Percentiles rank a stretch among this genome's conserved stretches.
phyloP scores from a whole-genome alignment of 2,797 vertebrate genomes.

The Myotis myotis region DNA sequence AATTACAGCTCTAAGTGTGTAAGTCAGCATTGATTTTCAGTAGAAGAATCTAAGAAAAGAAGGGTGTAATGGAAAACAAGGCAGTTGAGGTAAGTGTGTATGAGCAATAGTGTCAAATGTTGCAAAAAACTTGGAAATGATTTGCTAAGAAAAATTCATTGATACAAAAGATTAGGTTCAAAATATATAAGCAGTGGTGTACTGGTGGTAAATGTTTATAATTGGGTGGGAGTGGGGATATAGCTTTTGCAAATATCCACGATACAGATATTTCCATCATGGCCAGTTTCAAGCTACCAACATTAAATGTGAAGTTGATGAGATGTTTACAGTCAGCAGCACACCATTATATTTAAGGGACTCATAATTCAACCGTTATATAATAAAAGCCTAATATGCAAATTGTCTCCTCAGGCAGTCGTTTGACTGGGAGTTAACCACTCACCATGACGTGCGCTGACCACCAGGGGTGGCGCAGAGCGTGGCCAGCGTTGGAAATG shows the following conservation, averaged over 20 bases:
- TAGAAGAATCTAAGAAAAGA: not conserved
- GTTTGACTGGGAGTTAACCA: no score
- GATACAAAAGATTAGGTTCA: not conserved
- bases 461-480: no score
- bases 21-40: not conserved
- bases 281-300: not conserved
- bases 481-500: no score
- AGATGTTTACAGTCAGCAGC: not conserved
- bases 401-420: no score
- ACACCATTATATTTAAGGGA: not conserved
- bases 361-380: not conserved
- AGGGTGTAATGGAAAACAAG: not conserved
- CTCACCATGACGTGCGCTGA: no score
- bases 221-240: not conserved
- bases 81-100: not conserved
- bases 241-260: not conserved
- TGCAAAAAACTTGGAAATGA: not conserved
- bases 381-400: no score
- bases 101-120: not conserved
- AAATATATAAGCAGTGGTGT: not conserved
- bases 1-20: not conserved
- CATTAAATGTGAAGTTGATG: not conserved
- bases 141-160: not conserved
- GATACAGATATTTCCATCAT: not conserved
- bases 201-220: not conserved